These are phyloP conservation scores for Melieria crassipennis DNA, from an alignment of 2,888 invertebrate species.

Conservation along the genomic window DNA sequence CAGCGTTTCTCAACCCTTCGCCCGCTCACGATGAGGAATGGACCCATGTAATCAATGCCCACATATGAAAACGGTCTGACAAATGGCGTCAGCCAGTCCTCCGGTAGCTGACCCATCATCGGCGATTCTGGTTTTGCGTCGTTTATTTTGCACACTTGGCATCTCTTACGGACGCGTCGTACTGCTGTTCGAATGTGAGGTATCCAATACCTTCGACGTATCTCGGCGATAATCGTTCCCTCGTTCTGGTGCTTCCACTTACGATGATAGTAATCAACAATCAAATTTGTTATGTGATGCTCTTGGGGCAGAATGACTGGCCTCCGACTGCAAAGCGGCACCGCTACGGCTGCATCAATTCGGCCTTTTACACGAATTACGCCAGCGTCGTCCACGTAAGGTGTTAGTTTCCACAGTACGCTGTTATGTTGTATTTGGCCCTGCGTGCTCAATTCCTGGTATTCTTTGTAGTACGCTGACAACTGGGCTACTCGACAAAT, in stretches of 20 bases:
- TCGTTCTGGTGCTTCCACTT: conserved; percentile 5
- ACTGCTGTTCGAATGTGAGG: conserved; percentile 1
- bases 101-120: conserved; percentile 10
- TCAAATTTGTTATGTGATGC: conserved; percentile 8
- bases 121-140: background rate
- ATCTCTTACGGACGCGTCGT: background rate
- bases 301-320: background rate
- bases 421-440: background rate
- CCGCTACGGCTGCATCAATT: background rate
- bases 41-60: conserved; percentile 37
- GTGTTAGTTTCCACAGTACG: background rate
- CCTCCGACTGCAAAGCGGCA: background rate
- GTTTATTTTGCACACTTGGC: background rate
- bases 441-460: background rate
- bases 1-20: conserved; percentile 27
- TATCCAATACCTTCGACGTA: conserved; percentile 5
- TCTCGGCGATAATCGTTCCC: conserved; percentile 9
- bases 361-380: conserved; percentile 15
- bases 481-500: no score
- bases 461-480: conserved; percentile 14
- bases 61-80: conserved; percentile 3
- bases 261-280: background rate
- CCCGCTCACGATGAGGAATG: conserved; percentile 34
- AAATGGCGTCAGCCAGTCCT: background rate
- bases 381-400: background rate